Evolutionary conservation across 1,140 invertebrate species (phyloP), one percentile per base, ranked within the genome.

Genomic region (Drosophila rufa): DNA sequence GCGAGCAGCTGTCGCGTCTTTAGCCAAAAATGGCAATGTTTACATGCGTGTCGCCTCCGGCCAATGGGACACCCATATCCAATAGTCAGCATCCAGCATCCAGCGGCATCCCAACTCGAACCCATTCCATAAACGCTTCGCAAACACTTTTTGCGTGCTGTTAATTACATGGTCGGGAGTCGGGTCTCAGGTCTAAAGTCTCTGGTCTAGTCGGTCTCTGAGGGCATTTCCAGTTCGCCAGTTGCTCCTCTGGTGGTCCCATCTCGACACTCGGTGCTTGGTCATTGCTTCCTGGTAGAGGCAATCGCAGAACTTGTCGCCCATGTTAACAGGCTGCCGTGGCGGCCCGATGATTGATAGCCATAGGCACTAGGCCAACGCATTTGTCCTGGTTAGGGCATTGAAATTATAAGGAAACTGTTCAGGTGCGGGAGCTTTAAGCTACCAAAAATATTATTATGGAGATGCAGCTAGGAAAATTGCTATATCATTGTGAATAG

Each of bases 11-110:
- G 85, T 89, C 85, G 85, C 85, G 85, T 81, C 86, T 85, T 82
- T 91, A 89, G 79, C 86, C 86, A 90, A 90, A 90, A 90, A 90
- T 90, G 86, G 86, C 71, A 91, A 90, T 91, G 85, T 91, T 86
- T 85, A 90, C 82, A 91, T 90, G 82, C 86, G 86, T 90, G 86
- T 90, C 85, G 83, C 84, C 68, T 46, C 66, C 75, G 59, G 64
- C 68, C 67, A 70, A 71, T 71, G 66, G 68, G 68, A 71, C 68
- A 71, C 68, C 68, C 68, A 71, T 71, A 71, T 71, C 71, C 70
- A 74, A 74, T 74, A 50, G 66, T 42, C 15, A 30, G 14, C 42
- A 27, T 15, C 65, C 15, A 30, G 14, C 42, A 27, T 15, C 65
- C 66, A 75, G 27, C 30, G 8, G 14, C 57, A 64, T 59, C 69